Evolutionary conservation across 2,888 invertebrate species (phyloP).

Genomic region (Cataglyphis rosenhaueri): DNA sequence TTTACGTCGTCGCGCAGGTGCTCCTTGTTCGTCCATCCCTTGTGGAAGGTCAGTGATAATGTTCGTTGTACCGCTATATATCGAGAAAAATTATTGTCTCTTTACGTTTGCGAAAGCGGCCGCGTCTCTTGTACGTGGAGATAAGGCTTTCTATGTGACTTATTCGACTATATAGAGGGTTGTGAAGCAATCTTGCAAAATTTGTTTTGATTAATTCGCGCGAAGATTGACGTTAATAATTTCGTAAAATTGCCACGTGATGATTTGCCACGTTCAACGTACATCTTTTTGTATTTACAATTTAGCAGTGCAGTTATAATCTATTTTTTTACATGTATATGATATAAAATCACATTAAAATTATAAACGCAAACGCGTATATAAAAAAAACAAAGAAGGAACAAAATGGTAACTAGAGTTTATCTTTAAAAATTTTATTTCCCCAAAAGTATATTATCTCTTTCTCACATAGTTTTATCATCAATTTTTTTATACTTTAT

Average conservation of each 20-base stretch:
- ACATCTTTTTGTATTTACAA: background rate
- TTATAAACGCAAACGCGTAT: background rate
- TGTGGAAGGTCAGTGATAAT: constrained; percentile 82
- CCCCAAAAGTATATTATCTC: background rate
- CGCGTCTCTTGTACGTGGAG: constrained; percentile 29
- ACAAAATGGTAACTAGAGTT: background rate
- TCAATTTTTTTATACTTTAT: background rate
- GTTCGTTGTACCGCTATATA: constrained; percentile 34
- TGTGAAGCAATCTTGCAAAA: constrained; percentile 8
- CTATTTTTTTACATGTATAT: background rate
- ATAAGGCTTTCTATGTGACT: constrained; percentile 1
- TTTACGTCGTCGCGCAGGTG: constrained; percentile 77
- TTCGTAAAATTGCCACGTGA: constrained; percentile 18
- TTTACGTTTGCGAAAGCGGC: constrained; percentile 9
- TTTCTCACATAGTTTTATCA: background rate
- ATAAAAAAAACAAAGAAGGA: background rate
- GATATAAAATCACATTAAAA: background rate
- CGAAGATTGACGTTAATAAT: constrained; percentile 27
- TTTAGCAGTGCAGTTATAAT: background rate
- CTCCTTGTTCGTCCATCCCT: constrained; percentile 73
- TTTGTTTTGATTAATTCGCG: background rate
- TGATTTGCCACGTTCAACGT: background rate
- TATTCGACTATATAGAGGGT: background rate
- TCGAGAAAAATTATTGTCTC: constrained; percentile 25
- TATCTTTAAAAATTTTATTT: background rate